Evolutionary conservation across 2,888 invertebrate species (phyloP).

Genomic region (Rhimphoctona megacephalus): DNA sequence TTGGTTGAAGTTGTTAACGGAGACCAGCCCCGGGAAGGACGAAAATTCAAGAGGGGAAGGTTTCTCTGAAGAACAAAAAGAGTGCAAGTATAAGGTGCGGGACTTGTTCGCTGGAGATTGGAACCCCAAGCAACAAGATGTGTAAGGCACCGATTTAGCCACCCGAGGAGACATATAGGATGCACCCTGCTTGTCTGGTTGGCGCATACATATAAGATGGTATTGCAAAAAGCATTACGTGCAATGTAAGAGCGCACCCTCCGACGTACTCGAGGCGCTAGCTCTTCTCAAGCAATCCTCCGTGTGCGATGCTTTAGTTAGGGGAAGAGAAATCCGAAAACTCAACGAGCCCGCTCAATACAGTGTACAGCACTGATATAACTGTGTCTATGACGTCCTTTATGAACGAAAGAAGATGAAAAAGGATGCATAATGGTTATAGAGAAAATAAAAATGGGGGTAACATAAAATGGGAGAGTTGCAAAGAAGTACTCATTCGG

Average conservation of each 20-base stretch:
- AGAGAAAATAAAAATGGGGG: conserved; percentile 16
- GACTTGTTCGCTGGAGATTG: conserved; percentile 60
- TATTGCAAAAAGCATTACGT: conserved; percentile 74
- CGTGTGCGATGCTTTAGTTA: conserved; percentile 66
- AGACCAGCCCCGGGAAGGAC: conserved; percentile 67
- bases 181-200: conserved; percentile 74
- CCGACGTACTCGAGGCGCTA: conserved; percentile 80
- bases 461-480: conserved; percentile 25
- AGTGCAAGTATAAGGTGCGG: conserved; percentile 84
- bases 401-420: conserved; percentile 12
- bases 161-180: conserved; percentile 32
- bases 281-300: conserved; percentile 82
- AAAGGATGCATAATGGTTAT: conserved; percentile 21
- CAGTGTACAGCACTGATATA: conserved; percentile 55
- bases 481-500: conserved; percentile 18
- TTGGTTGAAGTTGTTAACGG: conserved; percentile 53
- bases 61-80: conserved; percentile 81
- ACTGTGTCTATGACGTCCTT: neutral
- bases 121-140: conserved; percentile 62
- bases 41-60: conserved; percentile 57
- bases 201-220: conserved; percentile 84
- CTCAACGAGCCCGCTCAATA: conserved; percentile 82
- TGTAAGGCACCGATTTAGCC: conserved; percentile 52
- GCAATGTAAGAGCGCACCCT: conserved; percentile 84
- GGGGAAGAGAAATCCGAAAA: conserved; percentile 74